phyloP scores from a whole-genome alignment of 2,113 vertebrate species.

The Haplochromis burtoni region DNA sequence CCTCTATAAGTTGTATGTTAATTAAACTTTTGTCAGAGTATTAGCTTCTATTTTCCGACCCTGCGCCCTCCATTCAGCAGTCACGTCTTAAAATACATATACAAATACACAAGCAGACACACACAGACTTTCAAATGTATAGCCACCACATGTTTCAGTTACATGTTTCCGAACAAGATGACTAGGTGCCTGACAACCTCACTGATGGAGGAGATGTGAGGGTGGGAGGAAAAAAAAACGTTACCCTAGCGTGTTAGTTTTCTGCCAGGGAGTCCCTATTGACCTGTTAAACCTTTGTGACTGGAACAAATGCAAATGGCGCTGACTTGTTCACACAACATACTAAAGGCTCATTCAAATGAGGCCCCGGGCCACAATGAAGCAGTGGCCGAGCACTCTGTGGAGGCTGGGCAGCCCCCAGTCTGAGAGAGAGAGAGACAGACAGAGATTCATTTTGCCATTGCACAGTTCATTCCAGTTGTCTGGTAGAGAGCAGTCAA shows the following conservation, averaged over 20 bases:
- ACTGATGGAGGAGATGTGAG: conserved; percentile 39
- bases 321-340: conserved; percentile 85
- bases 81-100: conserved; percentile 19
- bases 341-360: conserved; percentile 86
- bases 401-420: conserved; percentile 62
- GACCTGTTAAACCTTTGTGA: conserved; percentile 95
- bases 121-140: background rate
- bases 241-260: conserved; percentile 61
- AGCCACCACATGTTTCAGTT: conserved; percentile 24
- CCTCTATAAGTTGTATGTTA: conserved; percentile 46
- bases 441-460: conserved; percentile 48
- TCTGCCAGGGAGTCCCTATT: conserved; percentile 82
- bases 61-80: conserved; percentile 25
- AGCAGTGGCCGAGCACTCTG: conserved; percentile 68
- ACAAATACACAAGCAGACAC: background rate
- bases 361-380: conserved; percentile 80
- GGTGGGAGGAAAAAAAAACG: conserved; percentile 15
- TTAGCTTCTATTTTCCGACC: background rate
- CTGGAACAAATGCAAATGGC: conserved; percentile 96
- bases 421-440: conserved; percentile 47
- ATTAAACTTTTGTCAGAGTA: conserved; percentile 61
- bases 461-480: conserved; percentile 40
- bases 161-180: conserved; percentile 24
- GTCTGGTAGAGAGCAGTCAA: conserved; percentile 37
- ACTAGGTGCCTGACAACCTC: conserved; percentile 52